phyloP scores from a whole-genome alignment of 1,140 invertebrate species.

The Ceratina japonica region DNA sequence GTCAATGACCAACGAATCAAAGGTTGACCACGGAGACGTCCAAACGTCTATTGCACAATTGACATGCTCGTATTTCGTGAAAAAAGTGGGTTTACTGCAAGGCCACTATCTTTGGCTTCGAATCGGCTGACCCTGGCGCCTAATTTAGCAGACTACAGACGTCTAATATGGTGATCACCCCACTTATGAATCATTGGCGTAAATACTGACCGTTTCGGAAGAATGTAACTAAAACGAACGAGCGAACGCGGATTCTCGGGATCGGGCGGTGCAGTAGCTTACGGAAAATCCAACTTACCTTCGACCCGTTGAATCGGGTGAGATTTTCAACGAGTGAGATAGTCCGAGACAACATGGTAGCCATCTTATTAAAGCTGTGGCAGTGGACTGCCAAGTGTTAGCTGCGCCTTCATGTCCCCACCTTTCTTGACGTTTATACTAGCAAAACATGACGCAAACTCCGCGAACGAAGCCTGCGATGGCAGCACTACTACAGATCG shows the following conservation, averaged over 20 bases:
- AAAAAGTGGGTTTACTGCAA: constrained; percentile 37
- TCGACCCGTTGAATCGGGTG: constrained; percentile 82
- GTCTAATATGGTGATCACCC: constrained; percentile 72
- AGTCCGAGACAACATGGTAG: constrained; percentile 84
- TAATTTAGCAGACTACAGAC: constrained; percentile 78
- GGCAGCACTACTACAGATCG: constrained; percentile 14
- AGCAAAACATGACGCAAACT: constrained; percentile 49
- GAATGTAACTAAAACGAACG: not conserved
- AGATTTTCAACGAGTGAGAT: constrained; percentile 83
- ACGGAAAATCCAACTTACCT: constrained; percentile 78
- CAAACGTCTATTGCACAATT: constrained; percentile 48
- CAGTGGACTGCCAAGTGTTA: constrained; percentile 64
- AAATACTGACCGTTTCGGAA: not conserved
- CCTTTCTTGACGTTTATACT: constrained; percentile 56
- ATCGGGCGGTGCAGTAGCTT: not conserved
- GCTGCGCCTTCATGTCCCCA: constrained; percentile 58
- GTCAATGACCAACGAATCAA: constrained; percentile 11
- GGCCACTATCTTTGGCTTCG: constrained; percentile 65
- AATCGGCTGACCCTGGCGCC: constrained; percentile 75
- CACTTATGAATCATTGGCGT: constrained; percentile 27
- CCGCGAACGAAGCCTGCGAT: not conserved
- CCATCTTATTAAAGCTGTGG: constrained; percentile 81
- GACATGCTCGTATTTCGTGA: constrained; percentile 35
- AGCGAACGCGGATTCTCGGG: not conserved
- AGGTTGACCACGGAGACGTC: not conserved